Base-by-base conservation (phyloP, 2,113 vertebrate genomes). In the Dunckerocampus dactyliophorus region DNA sequence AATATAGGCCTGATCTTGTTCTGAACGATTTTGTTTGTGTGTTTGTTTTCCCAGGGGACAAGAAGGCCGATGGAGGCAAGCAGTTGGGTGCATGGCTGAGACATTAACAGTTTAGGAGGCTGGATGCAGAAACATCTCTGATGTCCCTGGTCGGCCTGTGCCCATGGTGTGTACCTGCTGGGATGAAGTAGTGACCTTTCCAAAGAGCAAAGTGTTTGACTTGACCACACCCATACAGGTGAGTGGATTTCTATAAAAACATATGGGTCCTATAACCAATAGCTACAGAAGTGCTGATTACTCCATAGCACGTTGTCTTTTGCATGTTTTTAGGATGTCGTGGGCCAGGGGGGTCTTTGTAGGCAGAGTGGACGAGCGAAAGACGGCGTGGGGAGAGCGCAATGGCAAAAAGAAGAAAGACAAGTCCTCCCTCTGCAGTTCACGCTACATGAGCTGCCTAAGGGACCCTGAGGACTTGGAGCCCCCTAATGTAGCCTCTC, bases 401-500 rank as follows among this genome's bases (percentile, higher is more conserved):
- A 96, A 96, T 59, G 95, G 95, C 72, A 94, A 94, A 82, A 95
- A 90, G 48, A 92, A 92, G 54, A 92, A 89, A 17, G 90, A 92
- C 61, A 81, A 81, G 71, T 88, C 90, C 0, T 87, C 92, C 13
- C 89, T 96, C 71, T 98, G 95, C 28, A 84, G 90, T 8, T 92
- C 93, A 10, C 94, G 92, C 77, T 96, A 96, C 78, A 94, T 98
- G 94, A 98, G 94, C 89, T 98, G 95, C 86, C 90, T 98, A 72
- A 93, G 90, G 80, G 94, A 95, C 78, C 88, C 91, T 2, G 94
- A 95, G 85, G 92, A 84, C 48, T 72, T 82, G 31, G 89, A 90
- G 17, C 79, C 85, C 2, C 73, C 82, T 19, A 77, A 75, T 52
- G 69, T 47, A 43, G 84, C 83, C 63, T 69, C 81, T 20, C 86